Evolutionary conservation across 2,888 invertebrate species (phyloP), one percentile per base, ranked within the genome.

Genomic region (Calameuta filiformis): DNA sequence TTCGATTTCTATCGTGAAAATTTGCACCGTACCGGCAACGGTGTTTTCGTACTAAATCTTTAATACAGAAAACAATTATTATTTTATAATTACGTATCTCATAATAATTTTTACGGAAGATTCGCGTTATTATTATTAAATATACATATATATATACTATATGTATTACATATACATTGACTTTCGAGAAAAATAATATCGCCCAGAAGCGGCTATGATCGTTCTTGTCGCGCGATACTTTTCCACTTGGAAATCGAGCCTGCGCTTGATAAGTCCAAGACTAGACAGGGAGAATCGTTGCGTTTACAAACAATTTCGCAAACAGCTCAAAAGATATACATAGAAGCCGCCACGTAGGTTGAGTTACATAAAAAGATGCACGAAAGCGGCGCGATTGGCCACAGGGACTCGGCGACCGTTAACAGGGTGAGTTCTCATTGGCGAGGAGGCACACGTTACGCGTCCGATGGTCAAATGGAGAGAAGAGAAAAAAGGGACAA

Each of bases 111-210:
- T 37, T 12, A 37, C 37, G 12, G 37, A 4, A 37, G 12, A 12
- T 37, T 37, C 37, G 37, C 4, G 37, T 4, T 12, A 40, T 15
- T 40, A 4, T 40, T 40, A 40, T 40, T 15, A 15, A 40, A 15
- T 40, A 15, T 40, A 37, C 4, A 12, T 12, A 37, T 12, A 37
- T 15, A 40, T 4, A 73, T 35, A 30, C 31, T 71, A 68, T 69
- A 15, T 37, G 0, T 68, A 77, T 30, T 56, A 69, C 30, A 73
- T 73, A 23, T 73, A 68, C 31, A 12, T 35, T 74, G 69, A 68
- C 35, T 68, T 73, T 79, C 77, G 73, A 73, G n/a, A 80, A 56
- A 23, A 56, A 2, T 40, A 15, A 40, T 6, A 23, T 56, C 40
- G 15, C 6, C 4, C 40, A 6, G 23, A 56, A 56, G 23, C 40